Percentiles rank a stretch among this genome's conserved stretches.
These are phyloP conservation scores for Creontiades dilutus DNA, from an alignment of 2,888 invertebrate genomes.

Conservation along the genomic window DNA sequence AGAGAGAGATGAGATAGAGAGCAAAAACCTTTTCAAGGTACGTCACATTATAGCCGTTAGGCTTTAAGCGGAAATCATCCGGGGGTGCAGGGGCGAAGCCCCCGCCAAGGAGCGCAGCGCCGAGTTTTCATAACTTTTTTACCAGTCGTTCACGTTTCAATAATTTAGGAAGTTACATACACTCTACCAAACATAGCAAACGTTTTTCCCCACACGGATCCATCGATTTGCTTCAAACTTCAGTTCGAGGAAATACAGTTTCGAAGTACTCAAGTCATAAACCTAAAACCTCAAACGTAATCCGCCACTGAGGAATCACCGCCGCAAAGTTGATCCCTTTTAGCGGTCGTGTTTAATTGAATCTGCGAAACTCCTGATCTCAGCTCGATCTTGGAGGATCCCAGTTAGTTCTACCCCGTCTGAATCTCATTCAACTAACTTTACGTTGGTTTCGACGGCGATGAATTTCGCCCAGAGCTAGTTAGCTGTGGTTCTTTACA, in stretches of 20 bases:
- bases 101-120: no score
- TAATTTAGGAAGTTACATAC: no score
- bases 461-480: neutral
- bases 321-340: conserved; percentile 20
- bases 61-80: no score
- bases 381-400: neutral
- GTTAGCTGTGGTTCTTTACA: neutral
- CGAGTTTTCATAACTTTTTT: no score
- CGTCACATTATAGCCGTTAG: no score
- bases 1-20: no score
- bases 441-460: conserved; percentile 5
- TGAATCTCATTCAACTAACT: conserved; percentile 9
- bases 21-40: no score
- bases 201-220: no score
- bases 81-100: no score
- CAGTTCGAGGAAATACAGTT: neutral
- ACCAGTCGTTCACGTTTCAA: no score
- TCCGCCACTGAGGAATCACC: neutral
- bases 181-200: no score
- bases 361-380: conserved; percentile 7
- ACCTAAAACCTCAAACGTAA: neutral
- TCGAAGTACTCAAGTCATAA: neutral
- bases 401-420: conserved; percentile 3
- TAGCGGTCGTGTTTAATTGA: conserved; percentile 28
- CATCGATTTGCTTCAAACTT: neutral